Base-by-base conservation (phyloP, 2,888 invertebrate species). In the Abrostola tripartita region DNA sequence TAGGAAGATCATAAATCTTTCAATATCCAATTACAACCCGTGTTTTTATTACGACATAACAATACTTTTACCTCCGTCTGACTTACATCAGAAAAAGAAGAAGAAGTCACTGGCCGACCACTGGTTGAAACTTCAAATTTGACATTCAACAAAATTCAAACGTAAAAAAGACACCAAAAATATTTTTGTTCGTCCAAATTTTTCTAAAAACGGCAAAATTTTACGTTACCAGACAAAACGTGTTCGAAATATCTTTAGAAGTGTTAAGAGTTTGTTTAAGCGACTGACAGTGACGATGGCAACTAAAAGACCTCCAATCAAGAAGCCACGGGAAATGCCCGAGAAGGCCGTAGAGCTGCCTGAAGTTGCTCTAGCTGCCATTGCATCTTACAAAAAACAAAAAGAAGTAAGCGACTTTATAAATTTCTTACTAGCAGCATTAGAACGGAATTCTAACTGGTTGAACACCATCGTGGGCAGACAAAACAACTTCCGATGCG, bases 361-460 rank as follows among this genome's bases (percentile, higher is more conserved):
- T 0, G 92, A 93, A 52, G 83, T 92, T 37, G 93, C 91, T 4
- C 68, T 94, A 35, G 93, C 93, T 6, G 93, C 93, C 8, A 92
- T 94, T 40, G 80, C 81, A 5, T 90, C 93, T 0, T 93, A 89
- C 65, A 92, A 88, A 57, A 90, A 87, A 62, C 92, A 92, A 74
- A 91, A 90, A 71, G 92, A 92, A 78, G 88, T 92, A 10, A 83
- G 81, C 56, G 92, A 92, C 54, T 94, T 93, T 71, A 89, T 93
- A 44, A 86, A 81, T 65, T 93, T 88, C 74, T 79, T 94, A 56
- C 85, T 94, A 6, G 83, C 74, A 55, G 86, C 92, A 5, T 84
- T 94, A 6, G 92, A 92, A 24, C 85, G 89, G 35, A 92, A 93
- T 71, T 87, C 90, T 1, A 82, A 81, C 47, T 93, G 92, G 93